These are phyloP conservation scores for Dermatemys mawii DNA, from an alignment of 2,113 vertebrate genomes.

Conservation along the genomic window DNA sequence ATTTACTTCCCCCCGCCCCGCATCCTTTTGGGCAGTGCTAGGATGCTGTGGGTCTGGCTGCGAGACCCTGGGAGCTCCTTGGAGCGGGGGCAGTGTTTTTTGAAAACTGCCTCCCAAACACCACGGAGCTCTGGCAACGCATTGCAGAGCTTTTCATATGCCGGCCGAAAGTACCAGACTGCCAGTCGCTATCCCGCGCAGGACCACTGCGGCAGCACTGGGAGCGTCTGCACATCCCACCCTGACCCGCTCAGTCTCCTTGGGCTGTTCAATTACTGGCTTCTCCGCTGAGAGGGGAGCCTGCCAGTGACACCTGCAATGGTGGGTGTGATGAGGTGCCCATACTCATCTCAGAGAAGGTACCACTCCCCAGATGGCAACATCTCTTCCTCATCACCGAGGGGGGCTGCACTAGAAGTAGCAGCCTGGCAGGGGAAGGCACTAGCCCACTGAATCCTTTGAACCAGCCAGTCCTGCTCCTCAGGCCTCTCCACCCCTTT, in stretches of 20 bases:
- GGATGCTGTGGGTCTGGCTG: no score
- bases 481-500: background rate
- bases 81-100: background rate
- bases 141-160: background rate
- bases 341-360: background rate
- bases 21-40: no score
- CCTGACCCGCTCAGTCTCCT: background rate
- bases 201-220: background rate
- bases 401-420: background rate
- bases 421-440: background rate
- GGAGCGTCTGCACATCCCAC: background rate
- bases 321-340: background rate
- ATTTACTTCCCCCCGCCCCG: no score
- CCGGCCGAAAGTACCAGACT: background rate
- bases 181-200: background rate
- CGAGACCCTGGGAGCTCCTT: no score
- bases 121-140: background rate
- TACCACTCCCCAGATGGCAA: background rate
- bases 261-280: background rate
- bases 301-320: background rate
- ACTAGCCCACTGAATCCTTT: background rate
- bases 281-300: background rate
- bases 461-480: background rate
- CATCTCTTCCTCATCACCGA: background rate
- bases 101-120: background rate